Evolutionary conservation across 2,113 vertebrate species (phyloP).

Genomic region (Archilochus colubris): DNA sequence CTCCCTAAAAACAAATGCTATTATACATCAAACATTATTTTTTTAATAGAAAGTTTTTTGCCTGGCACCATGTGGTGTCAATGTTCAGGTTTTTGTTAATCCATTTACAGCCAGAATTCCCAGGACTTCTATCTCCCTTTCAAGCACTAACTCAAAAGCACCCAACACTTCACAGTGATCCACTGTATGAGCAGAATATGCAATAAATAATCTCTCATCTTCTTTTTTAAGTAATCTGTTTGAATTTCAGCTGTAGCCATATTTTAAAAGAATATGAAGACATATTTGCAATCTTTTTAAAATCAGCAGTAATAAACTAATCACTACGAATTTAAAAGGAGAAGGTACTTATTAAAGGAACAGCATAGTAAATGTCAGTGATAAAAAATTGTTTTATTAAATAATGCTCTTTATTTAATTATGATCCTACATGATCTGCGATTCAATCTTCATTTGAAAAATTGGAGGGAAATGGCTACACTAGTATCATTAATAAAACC

Average conservation of each 20-base stretch:
- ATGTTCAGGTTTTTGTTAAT: background rate
- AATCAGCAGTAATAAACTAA: background rate
- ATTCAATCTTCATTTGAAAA: background rate
- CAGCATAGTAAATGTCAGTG: background rate
- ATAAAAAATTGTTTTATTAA: background rate
- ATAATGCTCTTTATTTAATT: background rate
- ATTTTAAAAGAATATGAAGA: background rate
- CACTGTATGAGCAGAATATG: background rate
- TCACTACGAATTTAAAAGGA: background rate
- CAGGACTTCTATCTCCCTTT: background rate
- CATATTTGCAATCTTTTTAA: background rate
- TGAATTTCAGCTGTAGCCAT: background rate
- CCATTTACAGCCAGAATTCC: background rate
- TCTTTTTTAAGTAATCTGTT: background rate
- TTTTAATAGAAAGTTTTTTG: background rate
- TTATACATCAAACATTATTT: background rate
- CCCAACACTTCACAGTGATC: background rate
- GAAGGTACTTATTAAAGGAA: background rate
- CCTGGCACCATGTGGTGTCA: background rate
- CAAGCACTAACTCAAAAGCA: background rate
- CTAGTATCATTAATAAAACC: background rate
- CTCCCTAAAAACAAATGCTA: background rate
- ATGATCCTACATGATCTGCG: background rate
- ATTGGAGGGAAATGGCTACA: background rate
- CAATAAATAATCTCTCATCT: background rate